These are phyloP conservation scores for Chelon auratus DNA, from an alignment of 2,797 vertebrate genomes.

Conservation along the genomic window DNA sequence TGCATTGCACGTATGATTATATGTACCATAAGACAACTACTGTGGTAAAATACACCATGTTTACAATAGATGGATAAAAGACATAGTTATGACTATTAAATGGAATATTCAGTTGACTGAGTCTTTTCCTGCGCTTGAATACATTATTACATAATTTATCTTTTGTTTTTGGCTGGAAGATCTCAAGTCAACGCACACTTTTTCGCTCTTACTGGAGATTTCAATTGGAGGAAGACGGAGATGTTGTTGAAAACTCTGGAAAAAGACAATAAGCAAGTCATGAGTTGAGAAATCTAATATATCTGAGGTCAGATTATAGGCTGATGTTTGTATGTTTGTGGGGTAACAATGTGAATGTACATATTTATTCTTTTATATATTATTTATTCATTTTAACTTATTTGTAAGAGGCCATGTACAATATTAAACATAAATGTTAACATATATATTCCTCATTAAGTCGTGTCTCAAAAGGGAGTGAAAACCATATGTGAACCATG, in stretches of 20 bases:
- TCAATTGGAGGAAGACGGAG: background rate
- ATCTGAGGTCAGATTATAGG: background rate
- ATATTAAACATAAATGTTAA: conserved; percentile 1
- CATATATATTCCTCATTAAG: background rate
- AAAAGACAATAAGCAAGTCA: background rate
- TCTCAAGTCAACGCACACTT: background rate
- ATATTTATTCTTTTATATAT: conserved; percentile 1
- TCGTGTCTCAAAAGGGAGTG: background rate
- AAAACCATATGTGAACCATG: background rate
- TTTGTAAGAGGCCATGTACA: background rate
- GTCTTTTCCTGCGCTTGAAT: conserved; percentile 23
- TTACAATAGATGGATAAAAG: conserved; percentile 83
- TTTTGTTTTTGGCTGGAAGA: background rate
- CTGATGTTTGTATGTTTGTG: background rate
- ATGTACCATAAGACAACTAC: conserved; percentile 82
- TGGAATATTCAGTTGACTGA: conserved; percentile 75
- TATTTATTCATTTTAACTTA: background rate
- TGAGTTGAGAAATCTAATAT: conserved; percentile 3
- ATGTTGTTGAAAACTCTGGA: conserved; percentile 8
- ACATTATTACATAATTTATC: background rate
- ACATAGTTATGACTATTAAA: conserved; percentile 83
- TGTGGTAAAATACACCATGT: conserved; percentile 82
- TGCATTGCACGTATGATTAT: conserved; percentile 83
- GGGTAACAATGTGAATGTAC: background rate
- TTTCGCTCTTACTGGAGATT: background rate